These are phyloP conservation scores for Ormyrus rosae DNA, from an alignment of 2,888 invertebrate genomes.

Conservation along the genomic window DNA sequence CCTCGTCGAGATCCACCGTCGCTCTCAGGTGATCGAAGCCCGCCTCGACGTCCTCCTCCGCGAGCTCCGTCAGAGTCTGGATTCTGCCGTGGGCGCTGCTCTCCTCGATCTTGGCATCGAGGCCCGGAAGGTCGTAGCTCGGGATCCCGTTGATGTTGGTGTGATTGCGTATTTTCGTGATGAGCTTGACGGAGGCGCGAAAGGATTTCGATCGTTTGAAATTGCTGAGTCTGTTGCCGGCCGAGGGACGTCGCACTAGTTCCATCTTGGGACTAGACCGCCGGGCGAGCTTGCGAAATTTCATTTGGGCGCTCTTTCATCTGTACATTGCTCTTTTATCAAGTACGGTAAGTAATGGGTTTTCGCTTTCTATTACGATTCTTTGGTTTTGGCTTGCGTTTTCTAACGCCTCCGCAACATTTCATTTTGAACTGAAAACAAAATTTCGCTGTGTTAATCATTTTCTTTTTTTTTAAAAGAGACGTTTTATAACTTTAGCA, in stretches of 20 bases:
- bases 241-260: slow-evolving; percentile 65
- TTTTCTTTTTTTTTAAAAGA: no score
- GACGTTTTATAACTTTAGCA: no score
- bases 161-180: slow-evolving; percentile 69
- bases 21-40: slow-evolving; percentile 1
- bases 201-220: slow-evolving; percentile 72
- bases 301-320: slow-evolving; percentile 62
- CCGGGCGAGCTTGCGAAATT: slow-evolving; percentile 64
- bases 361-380: neutral
- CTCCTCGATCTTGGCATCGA: slow-evolving; percentile 7
- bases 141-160: slow-evolving; percentile 50
- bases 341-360: neutral
- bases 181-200: slow-evolving; percentile 70
- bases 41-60: neutral
- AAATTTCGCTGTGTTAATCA: slow-evolving; percentile 4
- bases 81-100: slow-evolving; percentile 5
- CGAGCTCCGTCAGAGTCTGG: slow-evolving; percentile 2
- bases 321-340: neutral
- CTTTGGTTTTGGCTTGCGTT: slow-evolving; percentile 24
- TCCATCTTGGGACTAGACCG: slow-evolving; percentile 70
- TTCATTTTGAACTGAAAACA: slow-evolving; percentile 31
- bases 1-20: neutral
- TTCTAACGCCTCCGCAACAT: slow-evolving; percentile 14
- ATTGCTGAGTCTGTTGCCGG: slow-evolving; percentile 64
- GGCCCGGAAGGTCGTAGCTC: slow-evolving; percentile 61